Base-by-base conservation (phyloP, 2,888 invertebrate genomes). In the Cryptocephalus moraei region DNA sequence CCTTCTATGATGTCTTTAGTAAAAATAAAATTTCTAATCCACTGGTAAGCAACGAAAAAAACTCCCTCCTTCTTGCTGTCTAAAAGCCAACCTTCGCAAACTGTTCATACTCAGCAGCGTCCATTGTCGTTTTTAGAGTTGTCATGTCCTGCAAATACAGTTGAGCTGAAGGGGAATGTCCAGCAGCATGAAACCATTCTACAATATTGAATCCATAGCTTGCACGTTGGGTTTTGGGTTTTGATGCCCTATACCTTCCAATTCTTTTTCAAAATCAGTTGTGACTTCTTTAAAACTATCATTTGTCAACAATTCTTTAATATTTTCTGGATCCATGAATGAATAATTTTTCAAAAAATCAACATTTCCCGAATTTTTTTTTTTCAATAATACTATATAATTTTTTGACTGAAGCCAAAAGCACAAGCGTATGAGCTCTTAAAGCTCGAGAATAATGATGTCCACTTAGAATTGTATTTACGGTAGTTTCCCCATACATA, bases 1-100 rank as follows among this genome's bases (percentile, higher is more conserved):
- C 42, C 43, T 36, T 47, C 47, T 14, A 47, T 47, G 32, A 43
- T 13, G 39, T 47, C 47, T 43, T 47, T 47, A 13, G 43, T 39
- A 12, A 47, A 47, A 32, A 47, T 33, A 32, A 43, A 42, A 43
- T 12, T 39, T 47, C 38, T 47, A 8, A 47, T 47, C 47, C 47
- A 47, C 43, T 47, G 42, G 13, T 47, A 31, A 32, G 43, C 41
- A 32, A 45, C 33, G n/a, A n/a, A n/a, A n/a, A n/a, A n/a, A n/a
- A n/a, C n/a, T n/a, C n/a, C n/a, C n/a, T n/a, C n/a, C n/a, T n/a
- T n/a, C n/a, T n/a, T n/a, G n/a, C n/a, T n/a, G n/a, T n/a, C n/a
- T n/a, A n/a, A n/a, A n/a, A n/a, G n/a, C n/a, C n/a, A n/a, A n/a
- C n/a, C n/a, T n/a, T n/a, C n/a, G n/a, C n/a, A n/a, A n/a, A n/a